Evolutionary conservation across 2,797 vertebrate species (phyloP).

Genomic region (Typhlichthys eigenmanni): DNA sequence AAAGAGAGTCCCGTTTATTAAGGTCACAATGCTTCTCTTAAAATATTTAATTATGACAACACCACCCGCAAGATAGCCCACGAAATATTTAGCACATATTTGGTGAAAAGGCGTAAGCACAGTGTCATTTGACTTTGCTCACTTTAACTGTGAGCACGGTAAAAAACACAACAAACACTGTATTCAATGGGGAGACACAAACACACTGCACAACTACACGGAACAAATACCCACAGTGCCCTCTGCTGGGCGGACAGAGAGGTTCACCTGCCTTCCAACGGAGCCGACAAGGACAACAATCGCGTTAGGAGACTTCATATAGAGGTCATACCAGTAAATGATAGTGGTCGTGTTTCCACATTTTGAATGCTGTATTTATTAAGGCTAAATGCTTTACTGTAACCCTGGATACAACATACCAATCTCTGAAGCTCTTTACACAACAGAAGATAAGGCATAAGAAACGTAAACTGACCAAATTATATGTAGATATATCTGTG

Average conservation of each 20-base stretch:
- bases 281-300: not conserved
- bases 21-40: not conserved
- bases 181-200: conserved; percentile 48
- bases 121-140: conserved; percentile 41
- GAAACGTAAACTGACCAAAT: not conserved
- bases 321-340: no score
- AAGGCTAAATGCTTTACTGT: not conserved
- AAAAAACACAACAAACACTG: conserved; percentile 68
- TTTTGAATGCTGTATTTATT: conserved; percentile 17
- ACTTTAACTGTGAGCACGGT: conserved; percentile 58
- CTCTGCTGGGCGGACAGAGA: conserved; percentile 68
- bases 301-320: no score
- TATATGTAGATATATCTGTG: no score
- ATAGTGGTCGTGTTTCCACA: conserved; percentile 9
- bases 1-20: not conserved
- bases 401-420: not conserved
- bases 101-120: conserved; percentile 24
- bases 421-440: conserved; percentile 8
- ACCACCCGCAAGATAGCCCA: conserved; percentile 18
- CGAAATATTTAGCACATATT: conserved; percentile 19
- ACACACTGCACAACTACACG: conserved; percentile 21
- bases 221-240: conserved; percentile 73
- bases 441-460: not conserved
- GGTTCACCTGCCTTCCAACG: conserved; percentile 9
- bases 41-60: conserved; percentile 11